Evolutionary conservation across 2,113 vertebrate species (phyloP).

Genomic region (Nansenia antarctica): DNA sequence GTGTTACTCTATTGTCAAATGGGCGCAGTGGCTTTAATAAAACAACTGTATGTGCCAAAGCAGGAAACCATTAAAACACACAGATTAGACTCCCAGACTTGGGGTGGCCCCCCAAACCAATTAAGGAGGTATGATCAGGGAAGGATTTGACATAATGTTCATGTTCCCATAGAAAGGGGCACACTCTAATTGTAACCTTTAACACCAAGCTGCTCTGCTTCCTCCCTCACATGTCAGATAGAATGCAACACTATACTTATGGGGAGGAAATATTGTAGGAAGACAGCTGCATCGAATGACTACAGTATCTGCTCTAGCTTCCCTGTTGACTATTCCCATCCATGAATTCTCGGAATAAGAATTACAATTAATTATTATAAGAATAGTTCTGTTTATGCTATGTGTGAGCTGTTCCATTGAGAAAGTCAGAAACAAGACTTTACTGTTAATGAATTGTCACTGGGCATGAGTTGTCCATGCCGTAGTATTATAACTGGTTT

Average conservation of each 20-base stretch:
- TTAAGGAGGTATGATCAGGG: slow-evolving; percentile 44
- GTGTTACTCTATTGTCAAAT: no score
- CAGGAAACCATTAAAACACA: slow-evolving; percentile 36
- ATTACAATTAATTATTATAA: slow-evolving; percentile 14
- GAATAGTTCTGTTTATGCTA: slow-evolving; percentile 22
- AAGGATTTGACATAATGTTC: slow-evolving; percentile 36
- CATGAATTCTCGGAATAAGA: slow-evolving; percentile 16
- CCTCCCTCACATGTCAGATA: slow-evolving; percentile 15
- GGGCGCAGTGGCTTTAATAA: no score
- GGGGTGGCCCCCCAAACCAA: slow-evolving; percentile 45
- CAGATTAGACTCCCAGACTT: slow-evolving; percentile 24
- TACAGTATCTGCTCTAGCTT: slow-evolving; percentile 22
- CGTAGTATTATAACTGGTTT: slow-evolving; percentile 40
- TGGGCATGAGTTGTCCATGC: not conserved
- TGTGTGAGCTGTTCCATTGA: slow-evolving; percentile 44
- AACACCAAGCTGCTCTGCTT: slow-evolving; percentile 17
- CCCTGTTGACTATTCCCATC: slow-evolving; percentile 24
- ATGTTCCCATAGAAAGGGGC: slow-evolving; percentile 30
- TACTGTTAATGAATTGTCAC: slow-evolving; percentile 41
- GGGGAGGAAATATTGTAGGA: slow-evolving; percentile 10
- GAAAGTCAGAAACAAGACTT: slow-evolving; percentile 18
- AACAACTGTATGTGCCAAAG: slow-evolving; percentile 21
- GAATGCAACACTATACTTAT: slow-evolving; percentile 43
- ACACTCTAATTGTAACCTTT: slow-evolving; percentile 41
- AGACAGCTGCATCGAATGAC: slow-evolving; percentile 30